Evolutionary conservation across 2,888 invertebrate species (phyloP), one percentile per base, ranked within the genome.

Genomic region (Apocheima hispidaria): DNA sequence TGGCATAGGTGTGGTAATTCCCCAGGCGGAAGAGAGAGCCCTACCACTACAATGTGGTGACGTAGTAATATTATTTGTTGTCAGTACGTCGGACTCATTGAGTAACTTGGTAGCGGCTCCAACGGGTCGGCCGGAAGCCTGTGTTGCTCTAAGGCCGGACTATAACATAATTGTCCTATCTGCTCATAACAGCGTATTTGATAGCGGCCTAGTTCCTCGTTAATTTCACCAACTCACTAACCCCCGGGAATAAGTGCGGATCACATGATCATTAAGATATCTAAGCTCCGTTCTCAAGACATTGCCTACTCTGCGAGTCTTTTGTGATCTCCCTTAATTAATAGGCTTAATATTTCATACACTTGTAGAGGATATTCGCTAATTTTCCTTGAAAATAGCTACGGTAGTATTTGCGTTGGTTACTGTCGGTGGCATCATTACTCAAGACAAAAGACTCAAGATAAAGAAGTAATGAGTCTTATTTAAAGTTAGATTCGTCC

Each of bases 391-490:
- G 18, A 46, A 64, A 60, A 60, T 55, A 41, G 58, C 57, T 54
- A 43, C 44, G 54, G 38, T 30, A 35, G 40, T 57, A 53, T 53
- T 60, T 77, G 67, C 67, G 72, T 73, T 77, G 81, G 83, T 84
- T 82, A 84, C 64, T 68, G 66, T 70, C 72, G 75, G 68, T 71
- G 69, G 65, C 70, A 69, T 72, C 83, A 82, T 84, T 79, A 82
- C 66, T 83, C 80, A 80, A 77, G 84, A 81, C 82, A 78, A 82
- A 71, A n/a, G n/a, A n/a, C n/a, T n/a, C n/a, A 80, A 77, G 84
- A 81, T 82, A 78, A 82, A 71, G 80, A 72, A 73, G 69, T 72
- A 78, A 81, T 78, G 51, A 46, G 38, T n/a, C 41, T 46, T 38
- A n/a, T 18, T 52, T 26, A 51, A 28, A 44, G 23, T 16, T 38